A percentile compares a stretch with the other conserved stretches of the same genome.
phyloP scores from a whole-genome alignment of 2,797 vertebrate species.

The Emydoidea blandingii region DNA sequence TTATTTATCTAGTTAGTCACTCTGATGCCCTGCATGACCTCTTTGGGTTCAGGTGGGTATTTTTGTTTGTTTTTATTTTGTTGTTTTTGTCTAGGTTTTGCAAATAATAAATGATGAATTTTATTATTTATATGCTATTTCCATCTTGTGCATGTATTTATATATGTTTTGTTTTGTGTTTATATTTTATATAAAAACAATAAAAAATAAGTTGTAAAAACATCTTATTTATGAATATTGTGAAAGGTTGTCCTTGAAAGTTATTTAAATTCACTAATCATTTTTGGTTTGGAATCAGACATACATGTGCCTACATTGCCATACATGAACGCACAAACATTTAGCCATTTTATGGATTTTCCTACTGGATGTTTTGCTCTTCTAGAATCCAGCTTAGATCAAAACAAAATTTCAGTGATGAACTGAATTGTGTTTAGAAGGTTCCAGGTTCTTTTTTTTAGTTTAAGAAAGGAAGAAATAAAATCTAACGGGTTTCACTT shows the following conservation, averaged over 20 bases:
- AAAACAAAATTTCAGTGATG: background rate
- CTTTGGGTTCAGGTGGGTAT: background rate
- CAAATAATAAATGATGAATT: background rate
- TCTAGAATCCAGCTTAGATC: background rate
- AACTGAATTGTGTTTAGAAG: background rate
- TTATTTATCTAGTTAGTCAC: background rate
- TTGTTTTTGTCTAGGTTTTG: background rate
- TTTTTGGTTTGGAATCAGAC: background rate
- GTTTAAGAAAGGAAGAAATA: background rate
- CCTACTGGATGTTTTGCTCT: background rate
- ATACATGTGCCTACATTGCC: background rate
- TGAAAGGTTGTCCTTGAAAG: background rate
- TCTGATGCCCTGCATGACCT: background rate
- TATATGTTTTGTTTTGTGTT: background rate
- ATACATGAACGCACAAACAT: background rate
- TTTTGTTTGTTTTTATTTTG: background rate
- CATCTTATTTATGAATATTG: background rate
- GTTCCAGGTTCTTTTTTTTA: background rate
- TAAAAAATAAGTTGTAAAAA: background rate
- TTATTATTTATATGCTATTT: background rate
- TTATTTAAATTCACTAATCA: background rate
- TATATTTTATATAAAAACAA: background rate
- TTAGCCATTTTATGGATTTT: background rate
- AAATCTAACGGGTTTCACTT: background rate
- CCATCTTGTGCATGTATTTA: background rate